phyloP scores from a whole-genome alignment of 35 echinoderm and acorn worm species.

The Apostichopus parvimensis region DNA sequence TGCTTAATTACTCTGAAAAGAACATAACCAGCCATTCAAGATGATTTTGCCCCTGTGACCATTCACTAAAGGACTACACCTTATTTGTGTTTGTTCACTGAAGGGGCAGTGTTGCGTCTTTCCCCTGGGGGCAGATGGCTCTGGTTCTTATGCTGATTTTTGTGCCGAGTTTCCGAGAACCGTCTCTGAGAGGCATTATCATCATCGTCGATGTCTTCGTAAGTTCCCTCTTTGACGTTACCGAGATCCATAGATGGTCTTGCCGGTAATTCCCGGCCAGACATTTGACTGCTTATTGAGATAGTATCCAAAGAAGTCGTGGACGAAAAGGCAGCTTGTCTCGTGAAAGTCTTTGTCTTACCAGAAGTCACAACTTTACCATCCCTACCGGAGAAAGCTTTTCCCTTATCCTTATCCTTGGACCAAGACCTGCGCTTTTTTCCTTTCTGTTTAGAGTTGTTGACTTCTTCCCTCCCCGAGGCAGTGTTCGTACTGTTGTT shows the following conservation, averaged over 20 bases:
- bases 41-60: too few relatives aligned
- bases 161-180: constrained; percentile 13
- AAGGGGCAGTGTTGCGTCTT: constrained; percentile 22
- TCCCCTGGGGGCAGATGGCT: not conserved
- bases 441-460: constrained; percentile 8
- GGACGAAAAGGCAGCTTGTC: not conserved
- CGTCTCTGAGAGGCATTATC: constrained; percentile 7
- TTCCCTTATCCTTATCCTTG: constrained; percentile 15
- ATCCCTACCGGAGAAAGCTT: constrained; percentile 7
- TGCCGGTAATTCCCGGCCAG: constrained; percentile 12
- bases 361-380: constrained; percentile 34
- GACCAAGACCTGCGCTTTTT: constrained; percentile 13
- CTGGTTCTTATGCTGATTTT: not conserved
- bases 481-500: not conserved
- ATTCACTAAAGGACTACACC: too few relatives aligned
- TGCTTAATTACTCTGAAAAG: too few relatives aligned
- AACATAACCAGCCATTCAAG: too few relatives aligned
- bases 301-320: constrained; percentile 44
- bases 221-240: constrained; percentile 15
- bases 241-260: not conserved
- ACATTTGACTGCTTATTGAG: constrained; percentile 39
- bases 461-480: not conserved
- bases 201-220: constrained; percentile 8
- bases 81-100: not conserved
- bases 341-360: constrained; percentile 49